These are phyloP conservation scores for Paraplagusia blochii DNA, from an alignment of 2,113 vertebrate genomes.

Conservation along the genomic window DNA sequence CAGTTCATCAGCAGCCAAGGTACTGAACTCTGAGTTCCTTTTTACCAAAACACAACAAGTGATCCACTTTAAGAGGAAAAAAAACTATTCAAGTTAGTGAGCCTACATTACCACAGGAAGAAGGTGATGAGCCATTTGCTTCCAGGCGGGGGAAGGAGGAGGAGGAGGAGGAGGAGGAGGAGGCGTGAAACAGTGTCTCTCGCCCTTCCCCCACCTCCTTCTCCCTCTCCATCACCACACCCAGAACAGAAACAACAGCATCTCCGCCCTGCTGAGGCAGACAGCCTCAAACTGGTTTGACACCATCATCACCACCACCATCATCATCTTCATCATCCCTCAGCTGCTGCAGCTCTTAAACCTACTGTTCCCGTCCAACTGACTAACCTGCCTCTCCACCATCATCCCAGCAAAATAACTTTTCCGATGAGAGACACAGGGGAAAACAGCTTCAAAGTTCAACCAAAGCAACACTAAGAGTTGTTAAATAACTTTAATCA, in stretches of 20 bases:
- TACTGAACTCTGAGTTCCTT: too few relatives aligned
- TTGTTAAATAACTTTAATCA: too few relatives aligned
- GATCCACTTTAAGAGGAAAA: neutral
- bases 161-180: slow-evolving; percentile 8
- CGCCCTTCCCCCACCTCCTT: slow-evolving; percentile 10
- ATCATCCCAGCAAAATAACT: too few relatives aligned
- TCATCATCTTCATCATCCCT: neutral
- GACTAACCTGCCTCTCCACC: too few relatives aligned
- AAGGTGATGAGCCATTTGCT: slow-evolving; percentile 28
- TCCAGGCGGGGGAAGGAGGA: neutral
- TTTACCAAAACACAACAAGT: too few relatives aligned
- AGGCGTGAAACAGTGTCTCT: slow-evolving; percentile 14
- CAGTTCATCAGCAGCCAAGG: too few relatives aligned
- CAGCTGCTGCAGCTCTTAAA: neutral
- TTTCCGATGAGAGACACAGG: too few relatives aligned
- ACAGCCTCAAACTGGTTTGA: slow-evolving; percentile 1
- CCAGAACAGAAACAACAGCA: neutral
- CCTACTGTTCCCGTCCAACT: neutral
- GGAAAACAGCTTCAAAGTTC: too few relatives aligned
- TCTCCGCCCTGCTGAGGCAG: neutral
- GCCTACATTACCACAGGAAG: neutral
- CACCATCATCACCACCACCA: neutral
- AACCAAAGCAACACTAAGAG: too few relatives aligned
- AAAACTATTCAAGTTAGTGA: neutral
- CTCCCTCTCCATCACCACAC: slow-evolving; percentile 7